A percentile compares a stretch with the other conserved stretches of the same genome.
phyloP scores from a whole-genome alignment of 2,113 vertebrate species.

The Morone chrysops region DNA sequence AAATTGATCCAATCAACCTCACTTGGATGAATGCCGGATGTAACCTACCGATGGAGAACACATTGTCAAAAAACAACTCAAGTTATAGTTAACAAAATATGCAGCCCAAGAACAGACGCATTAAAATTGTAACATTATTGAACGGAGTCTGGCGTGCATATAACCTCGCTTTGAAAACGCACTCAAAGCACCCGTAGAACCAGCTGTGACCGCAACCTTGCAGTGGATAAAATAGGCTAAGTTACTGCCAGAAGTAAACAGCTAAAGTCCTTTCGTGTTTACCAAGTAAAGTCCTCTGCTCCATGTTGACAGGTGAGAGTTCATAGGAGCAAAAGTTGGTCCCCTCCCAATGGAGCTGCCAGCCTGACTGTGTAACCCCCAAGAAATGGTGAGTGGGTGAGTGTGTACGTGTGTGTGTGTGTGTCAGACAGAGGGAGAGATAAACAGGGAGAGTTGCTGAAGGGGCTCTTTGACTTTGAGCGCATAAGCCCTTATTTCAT shows the following conservation, averaged over 20 bases:
- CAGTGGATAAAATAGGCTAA: slow-evolving; percentile 43
- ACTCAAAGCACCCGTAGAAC: not conserved
- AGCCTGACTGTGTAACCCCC: slow-evolving; percentile 67
- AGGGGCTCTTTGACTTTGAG: slow-evolving; percentile 81
- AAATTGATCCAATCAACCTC: not conserved
- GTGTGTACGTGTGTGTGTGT: slow-evolving; percentile 43
- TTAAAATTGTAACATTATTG: slow-evolving; percentile 18
- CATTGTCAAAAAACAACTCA: not conserved
- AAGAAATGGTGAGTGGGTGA: slow-evolving; percentile 60
- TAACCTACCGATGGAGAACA: not conserved
- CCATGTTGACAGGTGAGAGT: slow-evolving; percentile 82
- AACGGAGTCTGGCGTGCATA: slow-evolving; percentile 11
- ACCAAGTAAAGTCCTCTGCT: slow-evolving; percentile 79
- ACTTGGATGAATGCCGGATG: not conserved
- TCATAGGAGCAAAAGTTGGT: slow-evolving; percentile 75
- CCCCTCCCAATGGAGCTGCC: slow-evolving; percentile 63
- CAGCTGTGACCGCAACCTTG: slow-evolving; percentile 52
- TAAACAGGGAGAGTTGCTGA: slow-evolving; percentile 76
- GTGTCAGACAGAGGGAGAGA: slow-evolving; percentile 71
- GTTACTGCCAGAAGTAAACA: slow-evolving; percentile 71
- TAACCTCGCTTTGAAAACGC: slow-evolving; percentile 38
- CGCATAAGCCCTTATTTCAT: slow-evolving; percentile 81
- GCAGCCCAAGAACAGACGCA: not conserved
- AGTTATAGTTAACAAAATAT: not conserved
- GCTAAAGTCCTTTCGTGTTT: slow-evolving; percentile 80